Evolutionary conservation across 1,140 invertebrate species (phyloP).

Genomic region (Sipha flava): DNA sequence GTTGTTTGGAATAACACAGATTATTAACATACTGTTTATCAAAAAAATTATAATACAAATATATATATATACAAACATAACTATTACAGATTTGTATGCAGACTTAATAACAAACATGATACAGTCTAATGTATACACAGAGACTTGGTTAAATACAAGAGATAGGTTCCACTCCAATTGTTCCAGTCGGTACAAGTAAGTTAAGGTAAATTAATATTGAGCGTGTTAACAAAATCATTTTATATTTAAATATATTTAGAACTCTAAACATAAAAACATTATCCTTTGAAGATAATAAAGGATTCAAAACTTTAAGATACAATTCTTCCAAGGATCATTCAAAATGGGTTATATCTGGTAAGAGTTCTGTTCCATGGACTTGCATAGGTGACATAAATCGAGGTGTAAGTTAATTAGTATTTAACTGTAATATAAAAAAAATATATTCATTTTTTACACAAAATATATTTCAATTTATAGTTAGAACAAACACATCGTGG

Average conservation of each 20-base stretch:
- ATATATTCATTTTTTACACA: not conserved
- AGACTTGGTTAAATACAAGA: conserved; percentile 80
- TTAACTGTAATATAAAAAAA: not conserved
- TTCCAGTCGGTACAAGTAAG: conserved; percentile 37
- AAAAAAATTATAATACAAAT: not conserved
- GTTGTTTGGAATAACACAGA: not conserved
- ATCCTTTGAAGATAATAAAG: not conserved
- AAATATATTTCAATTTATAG: not conserved
- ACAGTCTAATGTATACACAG: conserved; percentile 60
- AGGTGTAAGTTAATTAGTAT: conserved; percentile 50
- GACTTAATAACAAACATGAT: conserved; percentile 67
- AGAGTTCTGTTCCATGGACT: conserved; percentile 52
- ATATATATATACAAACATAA: conserved; percentile 6
- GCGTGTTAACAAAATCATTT: not conserved
- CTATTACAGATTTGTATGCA: conserved; percentile 65
- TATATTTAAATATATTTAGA: not conserved
- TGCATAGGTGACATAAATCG: conserved; percentile 91
- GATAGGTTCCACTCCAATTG: conserved; percentile 64
- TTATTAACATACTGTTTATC: not conserved
- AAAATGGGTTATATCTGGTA: conserved; percentile 72
- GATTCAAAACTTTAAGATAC: conserved; percentile 51
- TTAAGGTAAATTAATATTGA: not conserved
- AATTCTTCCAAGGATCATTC: conserved; percentile 75
- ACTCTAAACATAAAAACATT: conserved; percentile 1
- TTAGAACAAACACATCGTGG: conserved; percentile 61